A percentile compares a stretch with the other conserved stretches of the same genome.
Conservation (phyloP, 2,888 invertebrate genomes). For the Cataglyphis altisquamis region DNA sequence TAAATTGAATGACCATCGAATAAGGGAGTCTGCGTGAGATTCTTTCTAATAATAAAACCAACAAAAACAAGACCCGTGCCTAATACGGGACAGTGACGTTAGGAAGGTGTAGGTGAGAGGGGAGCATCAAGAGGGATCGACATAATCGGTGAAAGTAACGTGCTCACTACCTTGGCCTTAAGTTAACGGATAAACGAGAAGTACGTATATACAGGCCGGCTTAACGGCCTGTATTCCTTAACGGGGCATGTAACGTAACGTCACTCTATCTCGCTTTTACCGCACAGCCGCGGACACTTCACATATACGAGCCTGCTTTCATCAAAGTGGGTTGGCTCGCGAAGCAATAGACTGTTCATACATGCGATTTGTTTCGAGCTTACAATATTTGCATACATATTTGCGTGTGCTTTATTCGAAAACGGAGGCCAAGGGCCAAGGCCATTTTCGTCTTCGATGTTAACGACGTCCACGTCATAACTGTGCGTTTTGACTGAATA, state of each 20-base stretch:
- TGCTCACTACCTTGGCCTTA: constrained; percentile 75
- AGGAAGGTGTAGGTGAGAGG: background rate
- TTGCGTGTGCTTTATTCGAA: constrained; percentile 60
- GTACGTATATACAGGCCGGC: constrained; percentile 56
- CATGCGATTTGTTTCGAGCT: constrained; percentile 76
- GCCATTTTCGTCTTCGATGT: constrained; percentile 59
- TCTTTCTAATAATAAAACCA: constrained; percentile 47
- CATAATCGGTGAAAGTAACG: constrained; percentile 77
- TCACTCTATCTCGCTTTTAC: constrained; percentile 76
- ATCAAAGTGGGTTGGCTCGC: constrained; percentile 73
- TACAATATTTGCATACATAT: constrained; percentile 60
- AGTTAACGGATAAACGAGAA: constrained; percentile 73
- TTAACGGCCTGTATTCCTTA: constrained; percentile 64
- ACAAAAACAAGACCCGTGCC: constrained; percentile 29
- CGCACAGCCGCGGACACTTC: constrained; percentile 71
- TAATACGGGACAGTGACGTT: constrained; percentile 23
- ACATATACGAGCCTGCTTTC: constrained; percentile 72
- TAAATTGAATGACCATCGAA: background rate
- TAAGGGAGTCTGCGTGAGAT: background rate
- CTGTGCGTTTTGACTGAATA: constrained; percentile 14
- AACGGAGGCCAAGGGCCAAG: constrained; percentile 82
- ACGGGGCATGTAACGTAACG: constrained; percentile 66
- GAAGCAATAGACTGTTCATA: constrained; percentile 65
- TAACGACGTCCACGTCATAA: background rate
- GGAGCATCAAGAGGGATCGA: constrained; percentile 69